Percentiles rank a stretch among this genome's conserved stretches.
Evolutionary conservation across 92 coral and sea anemone genomes (phyloP).

Genomic region (Pocillopora meandrina): DNA sequence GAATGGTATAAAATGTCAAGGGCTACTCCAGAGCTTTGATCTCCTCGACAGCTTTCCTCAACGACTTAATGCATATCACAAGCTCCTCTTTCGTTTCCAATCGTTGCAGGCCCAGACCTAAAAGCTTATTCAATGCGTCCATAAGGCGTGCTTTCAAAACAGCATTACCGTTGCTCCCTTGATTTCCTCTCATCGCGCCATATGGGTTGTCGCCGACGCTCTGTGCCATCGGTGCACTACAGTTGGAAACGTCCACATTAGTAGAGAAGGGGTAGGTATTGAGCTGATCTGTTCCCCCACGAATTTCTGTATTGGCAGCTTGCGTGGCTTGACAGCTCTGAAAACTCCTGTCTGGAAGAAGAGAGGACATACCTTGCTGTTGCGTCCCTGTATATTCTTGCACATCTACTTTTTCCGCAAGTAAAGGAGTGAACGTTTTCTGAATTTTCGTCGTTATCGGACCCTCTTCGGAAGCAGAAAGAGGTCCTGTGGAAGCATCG

Average conservation of each 20-base stretch:
- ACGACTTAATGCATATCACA: not conserved
- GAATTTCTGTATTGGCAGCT: not conserved
- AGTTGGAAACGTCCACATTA: not conserved
- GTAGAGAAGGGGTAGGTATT: not conserved
- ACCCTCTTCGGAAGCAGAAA: not conserved
- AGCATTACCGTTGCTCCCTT: not conserved
- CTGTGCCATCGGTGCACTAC: too few species aligned
- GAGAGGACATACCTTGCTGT: not conserved
- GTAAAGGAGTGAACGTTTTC: not conserved
- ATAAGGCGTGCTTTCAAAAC: slow-evolving; percentile 8
- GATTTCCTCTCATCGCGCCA: not conserved
- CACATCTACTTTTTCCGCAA: not conserved
- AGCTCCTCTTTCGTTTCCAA: slow-evolving; percentile 8
- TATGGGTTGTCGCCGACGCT: not conserved
- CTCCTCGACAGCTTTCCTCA: slow-evolving; percentile 4
- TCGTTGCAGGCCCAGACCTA: not conserved
- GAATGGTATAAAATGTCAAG: not conserved
- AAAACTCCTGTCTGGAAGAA: not conserved
- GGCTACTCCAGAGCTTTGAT: not conserved
- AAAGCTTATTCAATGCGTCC: not conserved
- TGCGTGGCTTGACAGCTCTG: not conserved
- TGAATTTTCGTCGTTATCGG: not conserved
- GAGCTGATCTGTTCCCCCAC: not conserved
- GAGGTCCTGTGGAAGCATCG: not conserved
- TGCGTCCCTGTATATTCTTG: not conserved